A percentile compares a stretch with the other conserved stretches of the same genome.
phyloP scores from a whole-genome alignment of 2,113 vertebrate species.

The Cynopterus brachyotis region DNA sequence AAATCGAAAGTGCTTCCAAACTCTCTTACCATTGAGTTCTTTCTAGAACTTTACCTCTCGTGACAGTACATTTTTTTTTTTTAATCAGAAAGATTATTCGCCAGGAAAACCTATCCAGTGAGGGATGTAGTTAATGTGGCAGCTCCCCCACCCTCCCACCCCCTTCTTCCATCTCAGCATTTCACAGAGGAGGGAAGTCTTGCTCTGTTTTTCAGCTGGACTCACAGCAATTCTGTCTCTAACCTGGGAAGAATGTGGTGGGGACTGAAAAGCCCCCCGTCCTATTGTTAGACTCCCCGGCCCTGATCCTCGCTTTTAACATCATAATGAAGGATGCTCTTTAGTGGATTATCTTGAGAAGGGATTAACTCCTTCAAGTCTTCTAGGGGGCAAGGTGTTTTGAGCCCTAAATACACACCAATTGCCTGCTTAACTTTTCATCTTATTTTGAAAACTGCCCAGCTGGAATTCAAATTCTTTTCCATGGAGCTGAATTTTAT shows the following conservation, averaged over 20 bases:
- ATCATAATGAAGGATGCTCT: slow-evolving; percentile 94
- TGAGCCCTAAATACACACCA: slow-evolving; percentile 93
- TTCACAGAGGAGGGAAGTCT: slow-evolving; percentile 82
- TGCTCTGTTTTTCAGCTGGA: slow-evolving; percentile 81
- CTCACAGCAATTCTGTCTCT: slow-evolving; percentile 90
- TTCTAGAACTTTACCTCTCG: neutral
- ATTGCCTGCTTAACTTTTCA: slow-evolving; percentile 92
- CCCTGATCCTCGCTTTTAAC: slow-evolving; percentile 92
- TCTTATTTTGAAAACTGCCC: slow-evolving; percentile 93
- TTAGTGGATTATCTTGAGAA: slow-evolving; percentile 94
- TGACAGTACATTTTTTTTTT: neutral
- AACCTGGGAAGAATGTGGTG: slow-evolving; percentile 91
- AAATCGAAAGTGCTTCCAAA: neutral
- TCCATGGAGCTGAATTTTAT: slow-evolving; percentile 89
- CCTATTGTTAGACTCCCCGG: slow-evolving; percentile 87
- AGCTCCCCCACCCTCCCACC: neutral
- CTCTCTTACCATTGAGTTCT: neutral
- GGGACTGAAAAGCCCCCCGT: slow-evolving; percentile 86
- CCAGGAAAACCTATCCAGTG: slow-evolving; percentile 59
- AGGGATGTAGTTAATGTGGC: slow-evolving; percentile 74
- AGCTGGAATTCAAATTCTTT: slow-evolving; percentile 92
- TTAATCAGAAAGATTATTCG: neutral
- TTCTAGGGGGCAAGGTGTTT: slow-evolving; percentile 92
- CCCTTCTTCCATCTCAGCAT: slow-evolving; percentile 81
- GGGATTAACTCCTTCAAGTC: slow-evolving; percentile 93